Base-by-base conservation (phyloP, 2,888 invertebrate species). In the Lasioglossum calceatum region DNA sequence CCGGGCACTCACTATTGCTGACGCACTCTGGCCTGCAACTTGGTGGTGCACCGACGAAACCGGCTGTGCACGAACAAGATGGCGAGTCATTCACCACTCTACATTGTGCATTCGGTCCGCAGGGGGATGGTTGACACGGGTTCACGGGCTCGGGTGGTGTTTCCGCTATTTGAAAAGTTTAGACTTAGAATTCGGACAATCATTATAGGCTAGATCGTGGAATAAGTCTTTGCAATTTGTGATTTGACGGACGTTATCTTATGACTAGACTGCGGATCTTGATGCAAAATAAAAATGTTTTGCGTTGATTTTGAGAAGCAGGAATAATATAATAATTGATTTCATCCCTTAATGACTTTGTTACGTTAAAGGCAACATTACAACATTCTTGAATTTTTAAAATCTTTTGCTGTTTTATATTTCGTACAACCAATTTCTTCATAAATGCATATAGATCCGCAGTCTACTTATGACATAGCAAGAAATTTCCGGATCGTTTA, bases 81-180 rank as follows among this genome's bases (percentile, higher is more conserved):
- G 91, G 95, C 95, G 90, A 95, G 64, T 97, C 96, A 82, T 97
- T 97, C 70, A 96, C 95, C 64, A 96, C 96, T 88, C 95, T 96
- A 91, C 98, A 98, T 87, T 96, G 96, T 12, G 98, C 97, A 93
- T 98, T 98, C 36, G 97, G 95, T 67, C 98, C 98, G 94, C 98
- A 98, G 8, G 98, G 98, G 64, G 95, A 93, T 73, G 95, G 95
- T 89, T 96, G 96, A 92, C 96, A 96, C 19, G 96, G 96, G 90
- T 94, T 96, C 67, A 95, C 84, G 2, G 91, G 87, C 16, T 54
- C 79, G 42, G 87, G 81, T 16, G 87, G 58, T 42, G 78, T 76
- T 42, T 82, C 85, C 44, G 73, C 90, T 91, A 27, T 19, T 7
- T 14, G 1, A 81, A 16, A 75, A 54, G 12, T 47, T 47, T 4